Conservation (phyloP, 2,797 vertebrate genomes). For the Sparidentex hasta region DNA sequence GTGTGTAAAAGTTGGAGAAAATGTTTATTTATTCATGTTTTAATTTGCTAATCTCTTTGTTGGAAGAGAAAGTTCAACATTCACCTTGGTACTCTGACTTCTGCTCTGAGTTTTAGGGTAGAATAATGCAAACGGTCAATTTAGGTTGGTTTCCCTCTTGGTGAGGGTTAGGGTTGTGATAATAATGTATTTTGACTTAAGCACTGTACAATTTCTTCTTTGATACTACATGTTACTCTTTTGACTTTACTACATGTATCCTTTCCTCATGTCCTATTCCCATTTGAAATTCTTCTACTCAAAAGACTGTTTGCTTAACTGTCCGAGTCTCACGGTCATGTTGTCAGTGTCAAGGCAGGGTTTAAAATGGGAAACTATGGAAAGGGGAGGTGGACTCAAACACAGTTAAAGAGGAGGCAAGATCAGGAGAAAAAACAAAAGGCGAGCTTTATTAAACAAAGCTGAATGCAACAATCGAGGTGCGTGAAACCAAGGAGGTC, state of each 20-base stretch:
- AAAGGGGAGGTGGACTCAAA: too few relatives aligned
- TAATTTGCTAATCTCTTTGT: conserved; percentile 7
- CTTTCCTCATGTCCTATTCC: too few relatives aligned
- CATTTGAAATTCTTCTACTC: too few relatives aligned
- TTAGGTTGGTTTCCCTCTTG: neutral
- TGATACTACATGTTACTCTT: neutral
- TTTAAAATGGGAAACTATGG: too few relatives aligned
- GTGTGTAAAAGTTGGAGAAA: conserved; percentile 29
- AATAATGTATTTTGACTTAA: neutral
- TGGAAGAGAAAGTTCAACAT: neutral
- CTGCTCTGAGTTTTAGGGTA: neutral
- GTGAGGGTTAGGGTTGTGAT: neutral
- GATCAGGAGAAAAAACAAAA: too few relatives aligned
- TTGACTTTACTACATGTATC: neutral
- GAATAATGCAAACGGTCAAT: neutral
- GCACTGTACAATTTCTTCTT: neutral
- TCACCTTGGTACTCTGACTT: conserved; percentile 5
- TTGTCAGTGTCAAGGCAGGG: too few relatives aligned
- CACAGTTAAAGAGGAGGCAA: too few relatives aligned
- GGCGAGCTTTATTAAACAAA: too few relatives aligned
- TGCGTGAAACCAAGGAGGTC: too few relatives aligned
- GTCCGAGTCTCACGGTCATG: too few relatives aligned
- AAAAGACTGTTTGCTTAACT: too few relatives aligned
- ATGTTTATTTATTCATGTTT: neutral
- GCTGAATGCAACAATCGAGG: too few relatives aligned